Percentiles rank a stretch among this genome's conserved stretches.
phyloP scores from a whole-genome alignment of 2,888 invertebrate genomes.

The Barypeithes pellucidus region DNA sequence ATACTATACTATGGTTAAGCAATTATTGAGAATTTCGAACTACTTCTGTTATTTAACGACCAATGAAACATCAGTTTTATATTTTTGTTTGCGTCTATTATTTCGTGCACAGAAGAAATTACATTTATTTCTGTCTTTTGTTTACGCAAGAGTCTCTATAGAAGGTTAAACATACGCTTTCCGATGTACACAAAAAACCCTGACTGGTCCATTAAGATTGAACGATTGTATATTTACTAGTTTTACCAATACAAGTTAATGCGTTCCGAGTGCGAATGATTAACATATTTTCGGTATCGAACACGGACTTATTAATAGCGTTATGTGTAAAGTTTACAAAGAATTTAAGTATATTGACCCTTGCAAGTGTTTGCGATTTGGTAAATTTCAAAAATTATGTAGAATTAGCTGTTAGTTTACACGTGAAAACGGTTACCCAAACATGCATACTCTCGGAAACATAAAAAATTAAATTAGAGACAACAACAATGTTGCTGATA shows the following conservation, averaged over 20 bases:
- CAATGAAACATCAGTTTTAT: conserved; percentile 7
- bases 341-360: conserved; percentile 32
- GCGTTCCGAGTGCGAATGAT: conserved; percentile 38
- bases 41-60: conserved; percentile 1
- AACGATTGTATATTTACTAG: conserved; percentile 34
- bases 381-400: background rate
- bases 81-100: conserved; percentile 16
- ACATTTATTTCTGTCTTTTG: conserved; percentile 25
- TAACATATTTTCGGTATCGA: conserved; percentile 36
- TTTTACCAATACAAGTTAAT: conserved; percentile 32
- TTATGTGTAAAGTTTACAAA: conserved; percentile 28
- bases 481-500: too few species aligned
- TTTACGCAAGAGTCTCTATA: conserved; percentile 17
- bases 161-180: conserved; percentile 15
- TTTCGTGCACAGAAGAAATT: conserved; percentile 19
- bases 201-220: conserved; percentile 27
- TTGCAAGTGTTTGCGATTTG: background rate
- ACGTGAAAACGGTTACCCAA: background rate
- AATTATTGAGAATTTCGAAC: background rate
- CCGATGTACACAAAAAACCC: conserved; percentile 23
- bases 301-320: conserved; percentile 18
- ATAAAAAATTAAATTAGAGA: too few species aligned
- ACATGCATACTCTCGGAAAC: too few species aligned
- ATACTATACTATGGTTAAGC: background rate
- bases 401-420: background rate